Conservation (phyloP, 2,888 invertebrate species). For the Actias luna region DNA sequence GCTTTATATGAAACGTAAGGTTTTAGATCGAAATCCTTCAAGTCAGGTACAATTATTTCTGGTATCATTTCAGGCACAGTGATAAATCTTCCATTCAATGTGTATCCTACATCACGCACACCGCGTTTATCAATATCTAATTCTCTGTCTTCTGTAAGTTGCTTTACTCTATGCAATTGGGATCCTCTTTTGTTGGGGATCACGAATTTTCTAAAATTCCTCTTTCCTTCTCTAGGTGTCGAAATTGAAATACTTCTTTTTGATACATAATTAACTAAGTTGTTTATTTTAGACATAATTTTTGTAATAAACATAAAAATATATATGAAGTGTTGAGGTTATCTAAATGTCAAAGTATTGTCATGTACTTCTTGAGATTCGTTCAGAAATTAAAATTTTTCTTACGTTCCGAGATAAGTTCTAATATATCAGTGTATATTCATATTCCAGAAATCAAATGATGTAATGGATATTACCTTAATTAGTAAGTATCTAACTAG, state of each 20-base stretch:
- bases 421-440: no score
- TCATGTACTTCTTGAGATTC: not conserved
- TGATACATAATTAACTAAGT: slow-evolving; percentile 55
- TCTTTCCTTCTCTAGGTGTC: slow-evolving; percentile 83
- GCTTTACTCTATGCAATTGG: slow-evolving; percentile 83
- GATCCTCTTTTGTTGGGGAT: slow-evolving; percentile 89
- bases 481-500: no score
- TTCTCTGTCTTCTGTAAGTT: slow-evolving; percentile 82
- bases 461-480: no score
- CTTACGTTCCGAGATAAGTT: no score
- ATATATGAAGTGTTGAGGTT: slow-evolving; percentile 33
- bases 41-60: slow-evolving; percentile 94
- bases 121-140: slow-evolving; percentile 87
- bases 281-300: slow-evolving; percentile 64
- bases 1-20: slow-evolving; percentile 96
- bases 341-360: slow-evolving; percentile 21
- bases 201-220: slow-evolving; percentile 91
- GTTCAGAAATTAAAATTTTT: slow-evolving; percentile 8
- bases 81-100: slow-evolving; percentile 79
- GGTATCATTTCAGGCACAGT: slow-evolving; percentile 94
- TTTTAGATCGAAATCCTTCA: slow-evolving; percentile 91
- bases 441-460: no score
- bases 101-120: slow-evolving; percentile 84
- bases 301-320: not conserved
- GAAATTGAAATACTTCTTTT: slow-evolving; percentile 65